Percentiles rank a stretch among this genome's conserved stretches.
phyloP scores from a whole-genome alignment of 2,797 vertebrate genomes.

The Sebastes nivosus region DNA sequence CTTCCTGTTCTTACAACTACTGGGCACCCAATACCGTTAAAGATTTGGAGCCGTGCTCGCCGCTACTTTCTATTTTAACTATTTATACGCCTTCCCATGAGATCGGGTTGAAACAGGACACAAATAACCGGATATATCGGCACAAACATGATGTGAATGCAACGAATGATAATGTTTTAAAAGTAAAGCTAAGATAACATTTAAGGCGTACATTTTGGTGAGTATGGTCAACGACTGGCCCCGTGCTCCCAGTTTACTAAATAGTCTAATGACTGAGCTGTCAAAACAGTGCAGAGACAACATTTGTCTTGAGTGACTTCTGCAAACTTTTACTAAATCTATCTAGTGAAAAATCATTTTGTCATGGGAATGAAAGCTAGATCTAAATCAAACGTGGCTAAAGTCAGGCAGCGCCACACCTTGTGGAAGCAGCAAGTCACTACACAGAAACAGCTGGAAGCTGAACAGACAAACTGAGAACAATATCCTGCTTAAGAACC shows the following conservation, averaged over 20 bases:
- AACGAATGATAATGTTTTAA: neutral
- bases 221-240: neutral
- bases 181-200: neutral
- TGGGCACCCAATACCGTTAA: fast-evolving
- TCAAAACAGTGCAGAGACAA: neutral
- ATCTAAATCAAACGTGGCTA: neutral
- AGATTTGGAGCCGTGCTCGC: no score
- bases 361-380: neutral
- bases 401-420: neutral
- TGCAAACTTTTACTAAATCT: neutral
- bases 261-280: neutral
- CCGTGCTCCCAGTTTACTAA: neutral
- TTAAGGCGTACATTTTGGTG: neutral
- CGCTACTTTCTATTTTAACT: no score
- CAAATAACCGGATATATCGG: neutral
- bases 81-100: neutral
- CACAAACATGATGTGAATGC: neutral
- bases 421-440: neutral
- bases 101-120: neutral
- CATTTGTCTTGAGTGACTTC: neutral
- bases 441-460: neutral
- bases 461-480: neutral
- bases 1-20: no score
- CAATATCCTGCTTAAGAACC: neutral
- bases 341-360: neutral